Evolutionary conservation across 2,113 vertebrate species (phyloP), one percentile per base, ranked within the genome.

Genomic region (Agapornis roseicollis): DNA sequence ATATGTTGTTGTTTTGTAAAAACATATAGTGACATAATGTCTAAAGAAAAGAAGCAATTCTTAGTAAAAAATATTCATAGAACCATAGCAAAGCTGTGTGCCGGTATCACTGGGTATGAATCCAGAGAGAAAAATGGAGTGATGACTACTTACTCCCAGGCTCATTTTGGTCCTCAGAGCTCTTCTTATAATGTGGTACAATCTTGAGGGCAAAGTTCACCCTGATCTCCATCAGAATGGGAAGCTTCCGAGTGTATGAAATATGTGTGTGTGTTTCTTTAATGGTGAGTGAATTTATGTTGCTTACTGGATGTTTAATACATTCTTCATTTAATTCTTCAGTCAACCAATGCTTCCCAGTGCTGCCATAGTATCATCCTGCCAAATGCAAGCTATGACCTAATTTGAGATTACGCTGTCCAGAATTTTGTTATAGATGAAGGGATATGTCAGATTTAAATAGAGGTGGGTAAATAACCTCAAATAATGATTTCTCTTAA

Each of bases 31-130:
- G 69, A 83, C 89, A 89, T 64, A 91, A 95, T 22, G 18, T 73
- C 74, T 81, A 47, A 81, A 63, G 90, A 93, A 97, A 89, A 91
- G 84, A 96, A 80, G 96, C 87, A 88, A 96, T 95, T 97, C 89
- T 89, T 97, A n/a, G 28, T 80, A 74, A 80, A 95, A 96, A 93
- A 94, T 94, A 96, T 97, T 95, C 93, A 88, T 94, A 94, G 94
- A 95, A 89, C 29, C 52, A 68, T 93, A 92, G 71, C 13, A 90
- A 80, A 88, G n/a, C 47, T 91, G 82, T 58, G 52, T 83, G 37
- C 50, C 95, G 6, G 18, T 95, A 76, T 88, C 76, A 70, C 20
- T 68, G 82, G 17, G 24, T 61, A 8, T 71, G 74, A 91, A 94
- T 64, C 46, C 50, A 42, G 8, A 25, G 46, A 70, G 64, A 92